Conservation (phyloP, 2,113 vertebrate species). For the Silurus asotus region DNA sequence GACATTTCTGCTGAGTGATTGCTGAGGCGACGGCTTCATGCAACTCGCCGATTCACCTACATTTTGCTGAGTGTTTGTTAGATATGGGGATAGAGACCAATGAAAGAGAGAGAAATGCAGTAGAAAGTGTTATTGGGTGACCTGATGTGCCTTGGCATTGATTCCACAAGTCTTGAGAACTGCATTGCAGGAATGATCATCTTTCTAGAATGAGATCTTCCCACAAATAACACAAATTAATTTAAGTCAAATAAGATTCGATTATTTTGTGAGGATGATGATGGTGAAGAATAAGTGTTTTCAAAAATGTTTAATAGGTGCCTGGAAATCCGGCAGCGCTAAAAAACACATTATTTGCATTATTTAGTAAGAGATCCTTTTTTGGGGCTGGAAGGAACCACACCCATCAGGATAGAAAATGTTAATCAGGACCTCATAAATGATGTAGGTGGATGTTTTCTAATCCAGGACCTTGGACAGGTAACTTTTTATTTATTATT, state of each 20-base stretch:
- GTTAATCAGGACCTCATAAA: not conserved
- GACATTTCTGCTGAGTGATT: constrained; percentile 23
- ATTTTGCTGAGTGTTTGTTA: not conserved
- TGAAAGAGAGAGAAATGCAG: not conserved
- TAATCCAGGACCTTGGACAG: not conserved
- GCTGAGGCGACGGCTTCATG: not conserved
- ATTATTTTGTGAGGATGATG: not conserved
- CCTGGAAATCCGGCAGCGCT: not conserved
- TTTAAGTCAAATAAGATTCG: too few relatives aligned
- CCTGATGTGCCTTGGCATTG: not conserved
- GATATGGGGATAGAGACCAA: not conserved
- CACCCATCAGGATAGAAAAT: not conserved
- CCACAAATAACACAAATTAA: too few relatives aligned
- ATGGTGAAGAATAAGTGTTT: not conserved
- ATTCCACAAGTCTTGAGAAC: not conserved
- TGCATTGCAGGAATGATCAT: not conserved
- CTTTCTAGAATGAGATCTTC: not conserved
- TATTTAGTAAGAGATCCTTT: not conserved
- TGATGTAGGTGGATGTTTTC: not conserved
- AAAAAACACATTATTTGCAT: not conserved
- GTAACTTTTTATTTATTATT: not conserved
- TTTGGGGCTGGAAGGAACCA: not conserved
- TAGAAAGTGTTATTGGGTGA: not conserved
- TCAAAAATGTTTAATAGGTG: not conserved
- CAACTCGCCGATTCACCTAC: not conserved